Evolutionary conservation across 2,113 vertebrate species (phyloP).

Genomic region (Tyrannus savana): DNA sequence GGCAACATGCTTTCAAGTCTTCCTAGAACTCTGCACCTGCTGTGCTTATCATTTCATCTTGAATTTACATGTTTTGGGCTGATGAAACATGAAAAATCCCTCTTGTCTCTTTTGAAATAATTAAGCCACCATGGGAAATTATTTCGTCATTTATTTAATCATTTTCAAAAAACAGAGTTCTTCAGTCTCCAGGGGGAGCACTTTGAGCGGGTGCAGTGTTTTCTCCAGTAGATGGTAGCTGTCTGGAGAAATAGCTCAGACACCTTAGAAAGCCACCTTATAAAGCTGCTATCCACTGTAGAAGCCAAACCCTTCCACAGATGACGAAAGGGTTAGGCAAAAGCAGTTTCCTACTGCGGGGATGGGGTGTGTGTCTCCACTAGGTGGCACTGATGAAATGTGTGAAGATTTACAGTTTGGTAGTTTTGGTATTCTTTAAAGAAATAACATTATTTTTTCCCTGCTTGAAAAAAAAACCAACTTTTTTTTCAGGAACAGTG

Average conservation of each 20-base stretch:
- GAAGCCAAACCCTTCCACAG: neutral
- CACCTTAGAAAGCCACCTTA: neutral
- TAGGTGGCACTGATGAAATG: conserved; percentile 51
- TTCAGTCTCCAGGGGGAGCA: neutral
- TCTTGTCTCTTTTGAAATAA: neutral
- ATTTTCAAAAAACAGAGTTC: neutral
- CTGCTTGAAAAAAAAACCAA: neutral
- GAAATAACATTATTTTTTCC: neutral
- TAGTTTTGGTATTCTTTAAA: neutral
- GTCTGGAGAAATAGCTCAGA: neutral
- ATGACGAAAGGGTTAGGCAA: neutral
- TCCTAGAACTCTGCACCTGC: neutral
- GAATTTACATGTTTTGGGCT: neutral
- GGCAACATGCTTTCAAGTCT: neutral
- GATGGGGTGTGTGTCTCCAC: neutral
- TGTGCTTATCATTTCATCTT: neutral
- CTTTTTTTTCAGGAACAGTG: neutral
- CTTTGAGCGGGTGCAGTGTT: neutral
- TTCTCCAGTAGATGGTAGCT: neutral
- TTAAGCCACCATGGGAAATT: neutral
- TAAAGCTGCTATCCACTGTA: neutral
- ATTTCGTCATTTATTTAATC: neutral
- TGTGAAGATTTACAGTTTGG: neutral
- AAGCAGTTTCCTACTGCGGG: neutral
- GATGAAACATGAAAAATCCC: neutral